Evolutionary conservation across 1,140 invertebrate species (phyloP).

Genomic region (Anastatus disparis): DNA sequence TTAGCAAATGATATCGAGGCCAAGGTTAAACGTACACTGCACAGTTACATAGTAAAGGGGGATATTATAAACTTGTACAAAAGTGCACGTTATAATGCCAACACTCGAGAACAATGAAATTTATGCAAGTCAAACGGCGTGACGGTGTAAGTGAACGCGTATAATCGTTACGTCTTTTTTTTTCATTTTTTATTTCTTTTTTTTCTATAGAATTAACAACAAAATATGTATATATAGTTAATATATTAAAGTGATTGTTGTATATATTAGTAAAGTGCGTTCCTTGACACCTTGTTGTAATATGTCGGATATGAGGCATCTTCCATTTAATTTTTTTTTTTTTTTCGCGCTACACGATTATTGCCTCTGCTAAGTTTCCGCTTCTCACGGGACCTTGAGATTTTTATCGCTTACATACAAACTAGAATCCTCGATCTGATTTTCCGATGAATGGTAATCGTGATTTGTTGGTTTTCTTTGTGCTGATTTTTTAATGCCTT

Average conservation of each 20-base stretch:
- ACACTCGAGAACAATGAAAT: constrained; percentile 57
- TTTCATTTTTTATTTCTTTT: no score
- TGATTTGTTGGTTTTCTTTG: not conserved
- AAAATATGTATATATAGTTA: no score
- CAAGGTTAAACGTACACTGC: constrained; percentile 56
- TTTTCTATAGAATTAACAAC: no score
- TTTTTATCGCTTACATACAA: constrained; percentile 20
- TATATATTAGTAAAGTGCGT: no score
- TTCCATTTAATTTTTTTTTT: no score
- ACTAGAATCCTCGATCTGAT: not conserved
- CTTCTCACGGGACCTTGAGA: constrained; percentile 46
- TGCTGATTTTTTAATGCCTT: not conserved
- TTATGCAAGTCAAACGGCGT: constrained; percentile 46
- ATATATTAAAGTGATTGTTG: no score
- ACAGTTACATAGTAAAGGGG: no score
- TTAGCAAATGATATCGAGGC: constrained; percentile 58
- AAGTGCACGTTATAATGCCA: no score
- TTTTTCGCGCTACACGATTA: no score
- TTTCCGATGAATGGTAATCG: constrained; percentile 11
- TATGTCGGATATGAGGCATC: constrained; percentile 14
- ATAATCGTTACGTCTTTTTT: constrained; percentile 39
- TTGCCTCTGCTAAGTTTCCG: constrained; percentile 50
- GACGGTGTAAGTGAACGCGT: not conserved
- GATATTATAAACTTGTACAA: no score
- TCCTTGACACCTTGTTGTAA: constrained; percentile 30